Evolutionary conservation across 2,888 invertebrate genomes (phyloP).

Genomic region (Tetramorium bicarinatum): DNA sequence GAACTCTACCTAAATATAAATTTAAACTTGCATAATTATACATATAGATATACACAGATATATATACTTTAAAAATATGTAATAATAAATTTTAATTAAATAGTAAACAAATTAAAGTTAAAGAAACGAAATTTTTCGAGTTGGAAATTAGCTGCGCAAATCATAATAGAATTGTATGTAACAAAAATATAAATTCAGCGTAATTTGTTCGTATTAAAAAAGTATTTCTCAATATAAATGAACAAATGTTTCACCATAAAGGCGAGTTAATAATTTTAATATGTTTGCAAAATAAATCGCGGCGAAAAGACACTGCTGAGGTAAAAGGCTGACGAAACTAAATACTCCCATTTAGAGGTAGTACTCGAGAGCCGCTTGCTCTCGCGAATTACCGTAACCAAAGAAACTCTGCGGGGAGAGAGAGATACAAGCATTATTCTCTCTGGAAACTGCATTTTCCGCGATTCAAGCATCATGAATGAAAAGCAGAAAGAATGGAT

Average conservation of each 20-base stretch:
- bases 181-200: not conserved
- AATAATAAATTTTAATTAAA: not conserved
- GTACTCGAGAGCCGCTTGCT: conserved; percentile 22
- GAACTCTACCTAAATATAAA: not conserved
- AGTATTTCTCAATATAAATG: not conserved
- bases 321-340: conserved; percentile 49
- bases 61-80: no score
- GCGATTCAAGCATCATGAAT: conserved; percentile 53
- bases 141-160: not conserved
- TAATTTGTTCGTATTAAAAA: conserved; percentile 16
- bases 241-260: conserved; percentile 39
- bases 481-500: conserved; percentile 52
- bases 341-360: conserved; percentile 48
- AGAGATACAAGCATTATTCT: conserved; percentile 56
- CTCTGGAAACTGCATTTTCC: conserved; percentile 50
- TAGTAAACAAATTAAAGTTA: not conserved
- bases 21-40: not conserved
- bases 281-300: conserved; percentile 47
- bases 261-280: conserved; percentile 45
- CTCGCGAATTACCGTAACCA: conserved; percentile 29
- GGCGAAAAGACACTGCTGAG: conserved; percentile 5
- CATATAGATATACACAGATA: no score
- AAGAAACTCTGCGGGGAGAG: conserved; percentile 40
- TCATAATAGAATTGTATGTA: not conserved
- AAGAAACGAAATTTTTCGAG: not conserved